phyloP scores from a whole-genome alignment of 2,797 vertebrate species.

The Sorex maritimensis region DNA sequence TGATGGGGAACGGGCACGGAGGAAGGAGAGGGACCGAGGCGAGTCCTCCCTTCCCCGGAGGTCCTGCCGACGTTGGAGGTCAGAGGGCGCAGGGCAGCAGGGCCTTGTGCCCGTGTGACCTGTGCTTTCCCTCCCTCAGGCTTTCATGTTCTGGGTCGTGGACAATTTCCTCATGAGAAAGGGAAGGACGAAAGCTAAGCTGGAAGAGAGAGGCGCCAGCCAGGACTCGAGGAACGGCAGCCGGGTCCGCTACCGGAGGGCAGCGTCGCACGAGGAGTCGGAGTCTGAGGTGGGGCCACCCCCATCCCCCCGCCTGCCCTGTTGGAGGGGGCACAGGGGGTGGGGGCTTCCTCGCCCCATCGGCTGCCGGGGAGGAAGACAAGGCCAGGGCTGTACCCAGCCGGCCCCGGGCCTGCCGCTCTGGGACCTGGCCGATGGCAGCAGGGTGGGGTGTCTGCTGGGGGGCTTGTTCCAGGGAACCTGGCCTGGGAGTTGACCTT shows the following conservation, averaged over 20 bases:
- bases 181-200: slow-evolving; percentile 98
- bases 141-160: slow-evolving; percentile 99
- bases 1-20: slow-evolving; percentile 8
- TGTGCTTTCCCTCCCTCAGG: slow-evolving; percentile 89
- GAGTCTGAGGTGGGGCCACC: slow-evolving; percentile 95
- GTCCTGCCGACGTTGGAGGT: too few species aligned
- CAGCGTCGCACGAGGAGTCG: slow-evolving; percentile 97
- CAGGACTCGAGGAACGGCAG: slow-evolving; percentile 95
- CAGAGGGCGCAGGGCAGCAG: too few species aligned
- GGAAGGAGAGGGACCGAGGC: neutral
- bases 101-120: neutral
- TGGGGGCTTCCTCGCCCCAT: neutral
- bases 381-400: neutral
- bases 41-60: neutral
- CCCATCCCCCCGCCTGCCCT: rapidly evolving
- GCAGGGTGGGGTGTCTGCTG: neutral
- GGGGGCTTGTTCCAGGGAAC: neutral
- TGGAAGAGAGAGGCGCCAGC: slow-evolving; percentile 95
- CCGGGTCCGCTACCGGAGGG: slow-evolving; percentile 98
- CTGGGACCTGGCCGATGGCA: neutral
- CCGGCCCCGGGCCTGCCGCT: neutral
- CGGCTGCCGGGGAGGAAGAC: neutral
- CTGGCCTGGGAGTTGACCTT: neutral
- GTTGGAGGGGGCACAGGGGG: neutral
- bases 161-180: slow-evolving; percentile 99